Base-by-base conservation (phyloP, 1,140 invertebrate genomes). In the Nylanderia fulva region DNA sequence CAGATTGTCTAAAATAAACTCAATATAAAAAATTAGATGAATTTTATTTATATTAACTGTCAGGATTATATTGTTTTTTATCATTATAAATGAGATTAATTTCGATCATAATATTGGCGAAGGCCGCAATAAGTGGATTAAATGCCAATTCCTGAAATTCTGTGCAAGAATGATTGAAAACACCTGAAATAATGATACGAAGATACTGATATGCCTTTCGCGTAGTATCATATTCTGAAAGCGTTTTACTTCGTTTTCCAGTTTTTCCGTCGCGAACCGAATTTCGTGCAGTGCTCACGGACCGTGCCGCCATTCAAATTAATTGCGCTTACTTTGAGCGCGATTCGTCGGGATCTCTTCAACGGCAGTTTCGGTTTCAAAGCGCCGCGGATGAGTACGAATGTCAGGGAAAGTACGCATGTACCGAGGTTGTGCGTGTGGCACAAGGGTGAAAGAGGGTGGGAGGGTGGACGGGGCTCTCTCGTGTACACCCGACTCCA, bases 401-500 rank as follows among this genome's bases (percentile, higher is more conserved):
- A 64, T 77, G 69, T 58, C 60, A 80, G 68, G 42, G 75, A 85
- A 63, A 82, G 60, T 85, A 66, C 82, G 45, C 80, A 45, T 8
- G 54, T 45, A 82, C 83, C 54, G 45, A 72, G 87, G 68, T 64
- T 83, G 84, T 77, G 84, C 60, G 86, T 88, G 84, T 86, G 48
- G 58, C 83, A 69, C n/a, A 60, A 18, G 60, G 58, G 4, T 48
- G 58, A 84, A 58, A 63, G 83, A 54, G 24, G 24, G 39, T 7
- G 48, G 24, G 39, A 33, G 58, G 63, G 71, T 33, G 60, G 56
- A 77, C 24, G 68, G 71, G 86, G 77, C 71, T 88, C 79, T 83
- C 88, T 76, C 88, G 86, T 74, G 88, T 92, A 92, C 88, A 93
- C 90, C 91, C 91, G 92, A 93, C 93, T 93, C 93, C 87, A 91